Evolutionary conservation across 2,797 vertebrate genomes (phyloP).

Genomic region (Carduelis carduelis): DNA sequence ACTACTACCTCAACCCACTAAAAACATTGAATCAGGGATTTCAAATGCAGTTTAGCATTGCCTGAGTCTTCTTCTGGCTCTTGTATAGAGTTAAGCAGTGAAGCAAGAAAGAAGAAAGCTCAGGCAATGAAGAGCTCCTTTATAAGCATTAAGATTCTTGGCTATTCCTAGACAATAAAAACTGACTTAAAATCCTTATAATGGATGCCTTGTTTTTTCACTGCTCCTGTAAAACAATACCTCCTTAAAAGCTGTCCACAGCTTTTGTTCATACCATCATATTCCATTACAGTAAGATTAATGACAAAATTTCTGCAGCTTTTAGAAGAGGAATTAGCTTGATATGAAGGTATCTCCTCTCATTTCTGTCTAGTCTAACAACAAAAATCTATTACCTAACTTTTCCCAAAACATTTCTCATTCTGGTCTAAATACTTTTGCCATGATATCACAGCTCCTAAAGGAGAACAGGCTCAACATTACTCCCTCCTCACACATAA

Average conservation of each 20-base stretch:
- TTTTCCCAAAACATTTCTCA: not conserved
- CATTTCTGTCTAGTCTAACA: not conserved
- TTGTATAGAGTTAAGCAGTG: not conserved
- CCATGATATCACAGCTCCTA: not conserved
- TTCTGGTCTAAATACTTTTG: constrained; percentile 19
- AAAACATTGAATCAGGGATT: not conserved
- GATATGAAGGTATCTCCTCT: not conserved
- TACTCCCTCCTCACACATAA: not conserved
- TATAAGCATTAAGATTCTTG: not conserved
- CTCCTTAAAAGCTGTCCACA: not conserved
- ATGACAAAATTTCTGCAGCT: not conserved
- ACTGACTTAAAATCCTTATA: not conserved
- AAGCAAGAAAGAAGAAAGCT: not conserved
- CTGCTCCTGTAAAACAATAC: not conserved
- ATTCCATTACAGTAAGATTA: not conserved
- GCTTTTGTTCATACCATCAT: not conserved
- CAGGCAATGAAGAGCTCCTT: not conserved
- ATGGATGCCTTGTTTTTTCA: not conserved
- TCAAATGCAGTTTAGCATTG: not conserved
- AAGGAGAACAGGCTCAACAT: not conserved
- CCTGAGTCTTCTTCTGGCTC: not conserved
- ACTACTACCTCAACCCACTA: not conserved
- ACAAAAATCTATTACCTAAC: not conserved
- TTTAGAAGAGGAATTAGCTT: constrained; percentile 15
- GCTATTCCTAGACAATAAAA: not conserved